These are phyloP conservation scores for Odontesthes bonariensis DNA, from an alignment of 2,113 vertebrate species.

Conservation along the genomic window DNA sequence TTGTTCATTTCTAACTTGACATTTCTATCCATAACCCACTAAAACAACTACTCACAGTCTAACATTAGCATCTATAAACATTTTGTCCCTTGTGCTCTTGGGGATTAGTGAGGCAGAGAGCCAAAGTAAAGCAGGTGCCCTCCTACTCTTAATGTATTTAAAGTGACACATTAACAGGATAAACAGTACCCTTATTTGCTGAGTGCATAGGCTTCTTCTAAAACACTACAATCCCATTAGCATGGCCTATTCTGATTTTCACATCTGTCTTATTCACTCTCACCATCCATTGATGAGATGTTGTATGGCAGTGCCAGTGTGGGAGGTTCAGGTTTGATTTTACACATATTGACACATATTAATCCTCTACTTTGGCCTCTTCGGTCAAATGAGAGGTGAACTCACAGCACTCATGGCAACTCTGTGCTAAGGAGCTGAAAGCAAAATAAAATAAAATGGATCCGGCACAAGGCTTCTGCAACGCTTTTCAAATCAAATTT, in stretches of 20 bases:
- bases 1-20: conserved; percentile 15
- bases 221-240: conserved; percentile 84
- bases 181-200: conserved; percentile 83
- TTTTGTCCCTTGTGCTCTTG: conserved; percentile 67
- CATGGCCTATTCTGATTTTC: conserved; percentile 74
- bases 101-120: conserved; percentile 79
- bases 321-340: conserved; percentile 47
- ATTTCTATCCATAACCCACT: conserved; percentile 44
- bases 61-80: conserved; percentile 71
- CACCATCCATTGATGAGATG: conserved; percentile 35
- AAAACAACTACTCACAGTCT: conserved; percentile 56
- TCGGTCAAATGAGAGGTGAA: conserved; percentile 40
- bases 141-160: conserved; percentile 83
- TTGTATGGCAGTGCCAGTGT: conserved; percentile 48
- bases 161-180: conserved; percentile 87
- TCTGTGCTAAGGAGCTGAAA: not conserved
- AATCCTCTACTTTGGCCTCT: conserved; percentile 65
- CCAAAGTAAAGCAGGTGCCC: conserved; percentile 65
- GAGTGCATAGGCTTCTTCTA: conserved; percentile 78
- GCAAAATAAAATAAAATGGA: not conserved
- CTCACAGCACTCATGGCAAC: conserved; percentile 6
- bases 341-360: conserved; percentile 69
- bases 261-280: conserved; percentile 57
- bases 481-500: too few relatives aligned
- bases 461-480: not conserved